Conservation (phyloP, 2,888 invertebrate species). For the Pseudococcus longispinus region DNA sequence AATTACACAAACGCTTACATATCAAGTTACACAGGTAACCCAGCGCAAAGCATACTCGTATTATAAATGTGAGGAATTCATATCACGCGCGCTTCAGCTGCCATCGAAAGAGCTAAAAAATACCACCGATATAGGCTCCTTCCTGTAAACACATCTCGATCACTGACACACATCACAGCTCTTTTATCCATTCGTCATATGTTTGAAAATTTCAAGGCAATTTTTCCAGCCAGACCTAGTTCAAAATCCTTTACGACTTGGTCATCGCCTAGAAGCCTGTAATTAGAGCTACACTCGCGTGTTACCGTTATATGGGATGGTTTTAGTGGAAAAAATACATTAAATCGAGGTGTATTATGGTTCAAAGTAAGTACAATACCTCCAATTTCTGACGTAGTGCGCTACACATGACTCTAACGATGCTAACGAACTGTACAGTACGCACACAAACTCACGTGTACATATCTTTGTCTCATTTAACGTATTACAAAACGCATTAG, state of each 20-base stretch:
- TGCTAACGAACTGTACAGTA: neutral
- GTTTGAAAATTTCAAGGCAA: neutral
- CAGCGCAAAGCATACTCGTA: constrained; percentile 28
- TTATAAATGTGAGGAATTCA: neutral
- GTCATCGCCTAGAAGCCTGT: neutral
- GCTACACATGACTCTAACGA: neutral
- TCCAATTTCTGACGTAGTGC: neutral
- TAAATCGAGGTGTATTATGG: neutral
- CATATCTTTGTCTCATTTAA: neutral
- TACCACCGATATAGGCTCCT: neutral
- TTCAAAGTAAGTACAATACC: neutral
- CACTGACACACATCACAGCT: neutral
- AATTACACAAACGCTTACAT: constrained; percentile 6
- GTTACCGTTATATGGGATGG: neutral
- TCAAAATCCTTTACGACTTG: neutral
- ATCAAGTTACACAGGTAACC: constrained; percentile 1
- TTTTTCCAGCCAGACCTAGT: neutral
- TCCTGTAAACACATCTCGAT: neutral
- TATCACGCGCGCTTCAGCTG: neutral
- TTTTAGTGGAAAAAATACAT: neutral
- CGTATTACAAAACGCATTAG: constrained; percentile 45
- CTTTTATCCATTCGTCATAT: neutral
- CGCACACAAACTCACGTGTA: neutral
- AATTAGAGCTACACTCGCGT: neutral
- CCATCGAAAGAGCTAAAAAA: neutral